Conservation (phyloP, 23 tunicate genomes). For the Botrylloides violaceus region DNA sequence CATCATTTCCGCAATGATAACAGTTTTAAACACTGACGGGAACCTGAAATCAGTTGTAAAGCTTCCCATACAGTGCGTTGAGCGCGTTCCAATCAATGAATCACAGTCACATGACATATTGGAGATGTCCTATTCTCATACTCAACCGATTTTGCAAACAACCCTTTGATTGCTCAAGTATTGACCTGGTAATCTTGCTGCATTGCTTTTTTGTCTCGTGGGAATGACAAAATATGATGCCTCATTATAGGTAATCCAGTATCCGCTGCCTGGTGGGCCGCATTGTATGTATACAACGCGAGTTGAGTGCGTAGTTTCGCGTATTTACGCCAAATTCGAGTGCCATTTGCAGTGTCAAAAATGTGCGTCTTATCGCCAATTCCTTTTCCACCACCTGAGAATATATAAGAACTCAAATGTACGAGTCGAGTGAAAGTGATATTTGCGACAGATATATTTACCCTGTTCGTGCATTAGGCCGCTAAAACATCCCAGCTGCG, state of each 20-base stretch:
- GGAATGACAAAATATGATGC: background rate
- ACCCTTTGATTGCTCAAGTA: no score
- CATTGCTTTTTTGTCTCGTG: conserved; percentile 2
- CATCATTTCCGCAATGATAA: no score
- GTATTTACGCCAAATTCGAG: conserved; percentile 13
- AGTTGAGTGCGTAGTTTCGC: conserved; percentile 19
- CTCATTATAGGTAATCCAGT: conserved; percentile 8
- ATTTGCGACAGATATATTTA: background rate
- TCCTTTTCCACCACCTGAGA: conserved; percentile 10
- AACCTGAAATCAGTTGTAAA: no score
- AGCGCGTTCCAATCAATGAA: no score
- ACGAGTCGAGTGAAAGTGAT: background rate
- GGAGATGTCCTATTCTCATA: no score
- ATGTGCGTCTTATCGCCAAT: conserved; percentile 6
- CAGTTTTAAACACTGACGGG: no score
- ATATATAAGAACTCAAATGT: background rate
- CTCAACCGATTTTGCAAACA: no score
- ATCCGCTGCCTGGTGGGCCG: conserved; percentile 9
- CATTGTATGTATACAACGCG: background rate
- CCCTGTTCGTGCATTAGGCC: conserved; percentile 20
- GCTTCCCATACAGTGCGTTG: no score
- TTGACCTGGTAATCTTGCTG: conserved; percentile 11
- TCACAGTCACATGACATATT: no score
- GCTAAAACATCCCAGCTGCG: conserved; percentile 15
- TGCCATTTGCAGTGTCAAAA: conserved; percentile 9